phyloP scores from a whole-genome alignment of 2,113 vertebrate species.

The Todiramphus saurophagus region DNA sequence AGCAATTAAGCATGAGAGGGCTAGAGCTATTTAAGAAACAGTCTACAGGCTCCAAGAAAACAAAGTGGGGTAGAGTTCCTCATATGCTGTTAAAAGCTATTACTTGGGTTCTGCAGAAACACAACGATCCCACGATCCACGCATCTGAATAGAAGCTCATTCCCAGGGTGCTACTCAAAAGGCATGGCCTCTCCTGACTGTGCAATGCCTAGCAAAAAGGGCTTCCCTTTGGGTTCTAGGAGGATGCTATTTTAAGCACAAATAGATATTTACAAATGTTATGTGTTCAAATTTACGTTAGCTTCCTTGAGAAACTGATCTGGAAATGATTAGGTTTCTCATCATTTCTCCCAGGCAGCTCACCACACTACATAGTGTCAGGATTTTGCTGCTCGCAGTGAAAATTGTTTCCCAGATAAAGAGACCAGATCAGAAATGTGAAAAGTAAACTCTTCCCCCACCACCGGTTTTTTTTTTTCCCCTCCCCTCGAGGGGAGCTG shows the following conservation, averaged over 20 bases:
- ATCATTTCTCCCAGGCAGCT: neutral
- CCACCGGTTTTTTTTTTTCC: too few relatives aligned
- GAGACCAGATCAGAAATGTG: neutral
- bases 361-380: neutral
- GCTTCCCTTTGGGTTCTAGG: neutral
- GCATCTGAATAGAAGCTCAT: accelerated
- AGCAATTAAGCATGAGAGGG: neutral
- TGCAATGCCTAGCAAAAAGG: neutral
- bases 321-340: neutral
- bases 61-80: neutral
- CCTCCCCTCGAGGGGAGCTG: neutral
- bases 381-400: neutral
- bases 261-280: neutral
- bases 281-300: neutral
- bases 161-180: neutral
- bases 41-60: neutral
- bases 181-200: neutral
- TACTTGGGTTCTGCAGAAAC: neutral
- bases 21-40: neutral
- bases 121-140: too few relatives aligned
- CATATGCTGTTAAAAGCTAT: neutral
- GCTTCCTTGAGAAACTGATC: neutral
- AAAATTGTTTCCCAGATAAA: neutral
- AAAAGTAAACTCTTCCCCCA: neutral
- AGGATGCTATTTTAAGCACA: neutral